Evolutionary conservation across 1,140 invertebrate genomes (phyloP).

Genomic region (Antheraea pernyi): DNA sequence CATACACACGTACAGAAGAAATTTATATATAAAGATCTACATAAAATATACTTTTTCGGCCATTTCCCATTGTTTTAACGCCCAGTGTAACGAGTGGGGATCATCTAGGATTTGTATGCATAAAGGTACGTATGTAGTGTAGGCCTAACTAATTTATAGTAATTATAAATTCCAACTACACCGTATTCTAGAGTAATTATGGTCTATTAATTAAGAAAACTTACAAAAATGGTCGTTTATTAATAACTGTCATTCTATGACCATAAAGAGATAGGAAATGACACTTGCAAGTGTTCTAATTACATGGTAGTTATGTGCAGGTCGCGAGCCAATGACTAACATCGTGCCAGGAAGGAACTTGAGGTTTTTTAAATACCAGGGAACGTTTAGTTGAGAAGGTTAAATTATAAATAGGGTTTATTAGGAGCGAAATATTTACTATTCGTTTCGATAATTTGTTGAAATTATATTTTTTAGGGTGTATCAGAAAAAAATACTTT

Average conservation of each 20-base stretch:
- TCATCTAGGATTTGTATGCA: too few relatives aligned
- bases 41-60: too few relatives aligned
- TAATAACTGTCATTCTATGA: not conserved
- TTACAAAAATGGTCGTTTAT: not conserved
- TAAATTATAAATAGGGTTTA: not conserved
- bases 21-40: too few relatives aligned
- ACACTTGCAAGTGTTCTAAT: slow-evolving; percentile 1
- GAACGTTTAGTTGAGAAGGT: not conserved
- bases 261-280: slow-evolving; percentile 2
- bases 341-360: not conserved
- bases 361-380: not conserved
- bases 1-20: too few relatives aligned
- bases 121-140: too few relatives aligned
- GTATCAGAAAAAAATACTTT: too few relatives aligned
- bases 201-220: too few relatives aligned
- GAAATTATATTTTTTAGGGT: not conserved
- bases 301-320: not conserved
- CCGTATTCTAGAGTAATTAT: too few relatives aligned
- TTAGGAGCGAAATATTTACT: not conserved
- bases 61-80: too few relatives aligned
- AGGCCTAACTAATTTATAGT: too few relatives aligned
- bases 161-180: too few relatives aligned
- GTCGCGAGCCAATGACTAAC: not conserved
- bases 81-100: too few relatives aligned
- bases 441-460: not conserved